A percentile compares a stretch with the other conserved stretches of the same genome.
Conservation (phyloP, 2,888 invertebrate species). For the Enchytraeus crypticus region DNA sequence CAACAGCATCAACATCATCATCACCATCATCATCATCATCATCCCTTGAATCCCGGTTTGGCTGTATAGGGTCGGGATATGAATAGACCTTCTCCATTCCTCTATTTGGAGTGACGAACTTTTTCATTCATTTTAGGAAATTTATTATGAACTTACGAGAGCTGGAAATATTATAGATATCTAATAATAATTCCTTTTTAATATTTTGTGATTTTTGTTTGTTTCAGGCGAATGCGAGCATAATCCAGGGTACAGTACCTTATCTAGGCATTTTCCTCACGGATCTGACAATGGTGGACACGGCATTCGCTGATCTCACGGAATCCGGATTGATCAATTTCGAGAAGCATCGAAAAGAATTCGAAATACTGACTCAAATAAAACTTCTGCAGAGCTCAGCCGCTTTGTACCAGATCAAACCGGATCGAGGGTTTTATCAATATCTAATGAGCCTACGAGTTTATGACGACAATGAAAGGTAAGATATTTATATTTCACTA, state of each 20-base stretch:
- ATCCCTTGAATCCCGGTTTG: no score
- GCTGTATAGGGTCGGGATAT: no score
- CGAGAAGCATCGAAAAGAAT: constrained; percentile 94
- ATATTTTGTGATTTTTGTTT: no score
- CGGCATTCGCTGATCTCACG: constrained; percentile 52
- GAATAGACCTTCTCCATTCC: no score
- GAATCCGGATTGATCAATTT: constrained; percentile 78
- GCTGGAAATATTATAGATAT: no score
- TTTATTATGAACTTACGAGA: no score
- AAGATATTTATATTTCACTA: no score
- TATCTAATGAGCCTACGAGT: constrained; percentile 91
- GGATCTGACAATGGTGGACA: constrained; percentile 75
- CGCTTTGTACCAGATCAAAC: constrained; percentile 79
- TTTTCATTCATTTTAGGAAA: no score
- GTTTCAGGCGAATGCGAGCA: neutral
- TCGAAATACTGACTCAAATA: constrained; percentile 94
- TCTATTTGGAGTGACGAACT: no score
- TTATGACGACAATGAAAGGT: constrained; percentile 73
- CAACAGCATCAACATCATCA: no score
- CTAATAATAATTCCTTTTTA: no score
- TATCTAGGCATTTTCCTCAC: constrained; percentile 95
- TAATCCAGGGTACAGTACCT: constrained; percentile 74
- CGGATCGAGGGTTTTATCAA: constrained; percentile 78
- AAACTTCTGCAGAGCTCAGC: constrained; percentile 91
- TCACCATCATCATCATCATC: no score